Conservation (phyloP, 2,113 vertebrate species). For the Oreochromis tanganicae region DNA sequence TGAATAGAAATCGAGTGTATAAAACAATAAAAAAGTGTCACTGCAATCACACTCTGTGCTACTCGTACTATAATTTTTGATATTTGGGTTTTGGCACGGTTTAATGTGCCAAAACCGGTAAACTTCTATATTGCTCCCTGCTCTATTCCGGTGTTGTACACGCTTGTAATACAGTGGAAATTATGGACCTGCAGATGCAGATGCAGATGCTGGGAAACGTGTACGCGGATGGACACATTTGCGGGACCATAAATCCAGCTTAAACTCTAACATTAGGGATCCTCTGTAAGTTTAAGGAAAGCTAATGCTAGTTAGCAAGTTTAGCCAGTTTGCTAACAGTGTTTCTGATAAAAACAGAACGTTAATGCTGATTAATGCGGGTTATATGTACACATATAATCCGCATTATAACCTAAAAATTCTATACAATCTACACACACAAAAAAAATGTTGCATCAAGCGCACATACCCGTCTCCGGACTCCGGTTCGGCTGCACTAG, state of each 20-base stretch:
- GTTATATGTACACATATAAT: accelerated
- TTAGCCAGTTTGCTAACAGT: not conserved
- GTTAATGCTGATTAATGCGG: accelerated
- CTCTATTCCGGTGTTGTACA: not conserved
- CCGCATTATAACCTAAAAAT: accelerated
- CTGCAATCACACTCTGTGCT: not conserved
- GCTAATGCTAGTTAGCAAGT: not conserved
- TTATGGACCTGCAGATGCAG: not conserved
- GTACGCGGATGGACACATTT: not conserved
- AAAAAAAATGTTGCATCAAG: accelerated
- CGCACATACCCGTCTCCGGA: constrained; percentile 53
- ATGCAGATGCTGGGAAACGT: not conserved
- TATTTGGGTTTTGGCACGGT: not conserved
- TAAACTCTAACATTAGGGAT: not conserved
- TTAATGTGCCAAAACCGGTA: not conserved
- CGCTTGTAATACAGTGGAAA: not conserved
- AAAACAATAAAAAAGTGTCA: not conserved
- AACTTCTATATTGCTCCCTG: not conserved
- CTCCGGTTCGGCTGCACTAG: constrained; percentile 42
- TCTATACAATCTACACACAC: accelerated
- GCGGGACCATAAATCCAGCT: not conserved
- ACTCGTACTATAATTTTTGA: not conserved
- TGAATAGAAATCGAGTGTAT: not conserved
- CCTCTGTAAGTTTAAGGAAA: not conserved
- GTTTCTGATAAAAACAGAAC: not conserved